Evolutionary conservation across 2,888 invertebrate genomes (phyloP).

Genomic region (Camptogramma bilineatum): DNA sequence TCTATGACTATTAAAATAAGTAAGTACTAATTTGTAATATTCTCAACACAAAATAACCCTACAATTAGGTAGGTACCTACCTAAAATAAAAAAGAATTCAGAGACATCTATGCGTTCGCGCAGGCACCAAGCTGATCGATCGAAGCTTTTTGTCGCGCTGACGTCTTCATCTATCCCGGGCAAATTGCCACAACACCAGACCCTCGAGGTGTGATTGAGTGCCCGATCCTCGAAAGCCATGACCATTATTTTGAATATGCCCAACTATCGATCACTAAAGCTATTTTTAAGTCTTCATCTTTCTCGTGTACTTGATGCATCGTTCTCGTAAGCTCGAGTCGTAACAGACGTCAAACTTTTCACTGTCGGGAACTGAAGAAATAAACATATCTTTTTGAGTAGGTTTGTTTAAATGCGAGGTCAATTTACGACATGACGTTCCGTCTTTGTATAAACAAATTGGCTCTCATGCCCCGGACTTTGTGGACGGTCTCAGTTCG

Average conservation of each 20-base stretch:
- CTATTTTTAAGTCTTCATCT: constrained; percentile 64
- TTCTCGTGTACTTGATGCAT: constrained; percentile 55
- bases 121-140: constrained; percentile 73
- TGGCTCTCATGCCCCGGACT: constrained; percentile 56
- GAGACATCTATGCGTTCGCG: constrained; percentile 68
- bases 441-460: constrained; percentile 57
- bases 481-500: constrained; percentile 53
- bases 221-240: constrained; percentile 54
- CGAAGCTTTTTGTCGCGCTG: constrained; percentile 81
- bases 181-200: constrained; percentile 75
- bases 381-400: constrained; percentile 37
- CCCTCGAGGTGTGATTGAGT: constrained; percentile 75
- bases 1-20: no score
- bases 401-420: constrained; percentile 25
- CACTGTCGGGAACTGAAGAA: constrained; percentile 53
- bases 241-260: constrained; percentile 77
- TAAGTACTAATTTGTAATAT: background rate
- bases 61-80: no score
- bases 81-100: constrained; percentile 16
- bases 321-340: constrained; percentile 37
- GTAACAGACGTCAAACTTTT: constrained; percentile 56
- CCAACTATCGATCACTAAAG: constrained; percentile 75
- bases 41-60: background rate
- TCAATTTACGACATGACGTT: constrained; percentile 35
- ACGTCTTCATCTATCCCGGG: constrained; percentile 81